Base-by-base conservation (phyloP, 2,797 vertebrate genomes). In the Gymnopithys bicolor region DNA sequence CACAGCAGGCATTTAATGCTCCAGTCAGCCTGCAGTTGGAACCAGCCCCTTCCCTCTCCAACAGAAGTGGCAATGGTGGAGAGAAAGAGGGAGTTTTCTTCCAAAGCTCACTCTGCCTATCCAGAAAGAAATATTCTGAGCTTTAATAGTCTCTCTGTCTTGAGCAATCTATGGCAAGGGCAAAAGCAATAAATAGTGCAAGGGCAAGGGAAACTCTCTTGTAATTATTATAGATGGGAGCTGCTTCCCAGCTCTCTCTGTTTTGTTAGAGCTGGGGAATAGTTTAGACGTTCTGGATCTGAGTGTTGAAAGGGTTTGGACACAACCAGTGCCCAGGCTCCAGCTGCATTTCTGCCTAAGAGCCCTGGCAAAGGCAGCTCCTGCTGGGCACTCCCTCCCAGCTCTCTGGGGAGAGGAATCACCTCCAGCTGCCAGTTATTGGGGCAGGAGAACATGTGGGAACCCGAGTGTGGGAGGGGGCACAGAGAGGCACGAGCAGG, bases 1-100 rank as follows among this genome's bases (percentile, higher is more conserved):
- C 85, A 92, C 95, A 63, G 63, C 95, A 87, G 94, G 80, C 85
- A 11, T 89, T 59, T 53, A 96, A 62, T 7, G 95, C 92, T 94
- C 89, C 79, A 9, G 84, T 91, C 97, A 60, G 35, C 64, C 97
- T 96, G 96, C 97, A 94, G 91, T 8, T 33, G 43, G 83, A 97
- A 97, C 90, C 93, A 89, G 55, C 75, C 90, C 68, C 25, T 91
- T 86, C 70, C 59, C 41, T 86, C 56, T 30, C 94, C 63, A 62
- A 78, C 8, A 93, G 23, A 80, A 67, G 90, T 28, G 71, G 56
- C 55, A 19, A 7, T 3, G 74, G 28, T 41, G 69, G 76, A 52
- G 76, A 71, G 64, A 69, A 86, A 66, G 59, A 81, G 53, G 49
- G 75, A 77, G 22, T 39, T 83, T 87, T 86, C 81, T 62, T 39